Evolutionary conservation across 2,113 vertebrate genomes (phyloP), one percentile per base, ranked within the genome.

Genomic region (Amphiprion ocellaris): DNA sequence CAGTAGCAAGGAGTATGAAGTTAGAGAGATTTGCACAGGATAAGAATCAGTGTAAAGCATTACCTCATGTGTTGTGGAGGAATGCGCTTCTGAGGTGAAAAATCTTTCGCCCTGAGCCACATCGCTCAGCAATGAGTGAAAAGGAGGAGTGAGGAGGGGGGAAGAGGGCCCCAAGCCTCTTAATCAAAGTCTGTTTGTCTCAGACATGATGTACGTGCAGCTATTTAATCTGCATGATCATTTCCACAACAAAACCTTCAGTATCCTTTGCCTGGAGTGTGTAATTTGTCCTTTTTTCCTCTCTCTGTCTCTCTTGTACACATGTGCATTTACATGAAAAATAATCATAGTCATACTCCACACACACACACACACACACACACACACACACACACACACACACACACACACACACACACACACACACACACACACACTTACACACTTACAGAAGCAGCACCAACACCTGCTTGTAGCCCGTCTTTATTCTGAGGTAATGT

Each of bases 61-160:
- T 83, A 92, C 89, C 88, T 92, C 91, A 90, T 92, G 69, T 23
- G 55, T 66, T 83, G 61, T 69, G 23, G 54, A 81, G 87, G 87
- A 93, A 93, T 93, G 89, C 87, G 68, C 72, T 53, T 76, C 58
- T 50, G 23, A 83, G 69, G 79, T 79, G 44, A 88, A 79, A 82
- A 88, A 71, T 73, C 58, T n/a, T 46, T 82, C 5, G 72, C 92
- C 73, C 46, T 1, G 3, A 76, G 92, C 66, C 33, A 66, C 21
- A 69, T 74, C 60, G 53, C 59, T 30, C 30, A 69, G 83, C 50
- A 76, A 1, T 23, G 70, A 68, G 53, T 37, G 66, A 75, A 71
- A 41, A 78, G 28, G 3, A 52, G 70, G 56, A 53, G 62, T 15
- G 17, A n/a, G 54, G 59, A 28, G 70, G 23, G 49, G 8, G 21